Evolutionary conservation across 2,113 vertebrate species (phyloP).

Genomic region (Phaethon lepturus): DNA sequence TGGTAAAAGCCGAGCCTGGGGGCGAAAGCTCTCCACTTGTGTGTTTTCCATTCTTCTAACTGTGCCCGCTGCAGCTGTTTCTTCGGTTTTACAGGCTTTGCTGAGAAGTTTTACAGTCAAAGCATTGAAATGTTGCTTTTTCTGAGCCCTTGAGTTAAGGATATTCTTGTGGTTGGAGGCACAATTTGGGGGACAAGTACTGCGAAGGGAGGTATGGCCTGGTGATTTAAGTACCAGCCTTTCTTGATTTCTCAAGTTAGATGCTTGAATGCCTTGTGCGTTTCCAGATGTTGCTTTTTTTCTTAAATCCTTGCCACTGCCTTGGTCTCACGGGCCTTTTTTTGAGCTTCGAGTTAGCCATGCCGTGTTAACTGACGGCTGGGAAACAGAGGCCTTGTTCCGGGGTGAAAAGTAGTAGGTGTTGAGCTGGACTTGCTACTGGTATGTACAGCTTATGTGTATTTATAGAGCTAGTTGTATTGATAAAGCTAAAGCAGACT

Average conservation of each 20-base stretch:
- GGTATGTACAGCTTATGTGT: not conserved
- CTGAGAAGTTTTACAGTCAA: not conserved
- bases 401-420: not conserved
- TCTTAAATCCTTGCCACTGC: not conserved
- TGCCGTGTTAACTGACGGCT: not conserved
- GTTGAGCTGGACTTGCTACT: not conserved
- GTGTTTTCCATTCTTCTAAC: not conserved
- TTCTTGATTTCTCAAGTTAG: not conserved
- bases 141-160: not conserved
- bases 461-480: not conserved
- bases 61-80: not conserved
- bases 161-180: not conserved
- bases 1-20: not conserved
- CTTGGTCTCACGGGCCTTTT: not conserved
- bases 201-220: not conserved
- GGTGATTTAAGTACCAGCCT: not conserved
- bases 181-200: not conserved
- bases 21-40: not conserved
- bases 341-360: not conserved
- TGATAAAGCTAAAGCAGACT: not conserved
- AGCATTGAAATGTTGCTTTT: not conserved
- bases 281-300: constrained; percentile 22
- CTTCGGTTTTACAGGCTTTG: not conserved
- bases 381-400: not conserved
- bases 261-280: not conserved